These are phyloP conservation scores for Calcarius lapponicus DNA, from an alignment of 2,797 vertebrate genomes.

Conservation along the genomic window DNA sequence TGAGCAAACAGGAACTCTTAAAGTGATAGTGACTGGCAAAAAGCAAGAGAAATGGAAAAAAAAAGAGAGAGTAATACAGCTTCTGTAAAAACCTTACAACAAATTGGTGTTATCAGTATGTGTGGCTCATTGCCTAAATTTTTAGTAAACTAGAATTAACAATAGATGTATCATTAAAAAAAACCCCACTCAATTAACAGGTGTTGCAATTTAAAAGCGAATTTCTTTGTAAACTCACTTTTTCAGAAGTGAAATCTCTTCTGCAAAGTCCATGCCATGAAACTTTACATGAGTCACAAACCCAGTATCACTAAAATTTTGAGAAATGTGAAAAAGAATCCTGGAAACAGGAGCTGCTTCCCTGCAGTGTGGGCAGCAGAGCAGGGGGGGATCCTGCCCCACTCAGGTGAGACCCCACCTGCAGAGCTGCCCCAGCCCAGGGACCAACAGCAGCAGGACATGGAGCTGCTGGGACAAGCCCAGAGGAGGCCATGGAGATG, in stretches of 20 bases:
- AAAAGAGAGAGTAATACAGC: background rate
- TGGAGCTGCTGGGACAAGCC: rapidly evolving
- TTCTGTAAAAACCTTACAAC: background rate
- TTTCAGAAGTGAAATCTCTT: background rate
- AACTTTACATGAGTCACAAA: background rate
- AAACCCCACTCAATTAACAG: background rate
- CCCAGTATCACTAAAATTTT: rapidly evolving
- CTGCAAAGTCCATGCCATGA: background rate
- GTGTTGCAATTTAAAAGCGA: background rate
- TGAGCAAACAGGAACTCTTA: background rate
- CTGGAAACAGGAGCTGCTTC: background rate
- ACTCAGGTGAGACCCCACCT: background rate
- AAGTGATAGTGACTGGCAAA: background rate
- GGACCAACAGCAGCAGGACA: rapidly evolving
- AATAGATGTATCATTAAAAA: background rate
- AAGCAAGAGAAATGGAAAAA: background rate
- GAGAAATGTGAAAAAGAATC: background rate
- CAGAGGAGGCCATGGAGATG: rapidly evolving
- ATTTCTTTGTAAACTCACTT: background rate
- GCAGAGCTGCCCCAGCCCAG: background rate
- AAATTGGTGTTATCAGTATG: rapidly evolving
- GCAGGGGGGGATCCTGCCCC: background rate
- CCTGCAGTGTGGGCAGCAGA: background rate
- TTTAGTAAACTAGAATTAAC: background rate
- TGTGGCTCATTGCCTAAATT: background rate